Conservation (phyloP, 2,113 vertebrate species). For the Cololabis saira region DNA sequence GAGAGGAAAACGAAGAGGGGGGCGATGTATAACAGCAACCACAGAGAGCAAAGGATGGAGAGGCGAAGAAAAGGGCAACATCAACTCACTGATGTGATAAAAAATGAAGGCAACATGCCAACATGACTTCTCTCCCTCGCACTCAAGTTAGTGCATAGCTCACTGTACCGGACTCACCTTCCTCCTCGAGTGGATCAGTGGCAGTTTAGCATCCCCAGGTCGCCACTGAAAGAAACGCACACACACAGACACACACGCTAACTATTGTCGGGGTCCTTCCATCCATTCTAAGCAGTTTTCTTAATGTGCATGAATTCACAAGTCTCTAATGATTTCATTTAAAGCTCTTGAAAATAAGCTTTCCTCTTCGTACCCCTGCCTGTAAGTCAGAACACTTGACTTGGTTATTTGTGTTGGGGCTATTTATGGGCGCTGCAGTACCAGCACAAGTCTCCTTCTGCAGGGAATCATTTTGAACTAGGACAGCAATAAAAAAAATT, state of each 20-base stretch:
- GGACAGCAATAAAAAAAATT: too few species aligned
- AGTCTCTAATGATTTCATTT: too few species aligned
- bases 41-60: constrained; percentile 16
- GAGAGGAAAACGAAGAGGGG: constrained; percentile 13
- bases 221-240: constrained; percentile 9
- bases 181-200: constrained; percentile 50
- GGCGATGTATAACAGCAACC: constrained; percentile 25
- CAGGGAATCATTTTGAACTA: too few species aligned
- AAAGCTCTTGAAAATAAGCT: too few species aligned
- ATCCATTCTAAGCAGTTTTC: too few species aligned
- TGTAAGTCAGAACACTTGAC: too few species aligned
- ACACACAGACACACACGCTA: background rate
- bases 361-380: too few species aligned
- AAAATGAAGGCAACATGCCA: constrained; percentile 56
- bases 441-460: too few species aligned
- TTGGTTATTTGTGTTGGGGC: too few species aligned
- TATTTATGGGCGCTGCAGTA: too few species aligned
- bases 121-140: constrained; percentile 23
- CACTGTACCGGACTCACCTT: constrained; percentile 23
- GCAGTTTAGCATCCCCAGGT: constrained; percentile 40
- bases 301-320: too few species aligned
- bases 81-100: constrained; percentile 59
- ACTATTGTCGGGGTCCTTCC: too few species aligned
- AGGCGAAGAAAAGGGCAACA: constrained; percentile 56
- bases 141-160: constrained; percentile 25